Evolutionary conservation across 2,113 vertebrate genomes (phyloP), one percentile per base, ranked within the genome.

Genomic region (Conger conger): DNA sequence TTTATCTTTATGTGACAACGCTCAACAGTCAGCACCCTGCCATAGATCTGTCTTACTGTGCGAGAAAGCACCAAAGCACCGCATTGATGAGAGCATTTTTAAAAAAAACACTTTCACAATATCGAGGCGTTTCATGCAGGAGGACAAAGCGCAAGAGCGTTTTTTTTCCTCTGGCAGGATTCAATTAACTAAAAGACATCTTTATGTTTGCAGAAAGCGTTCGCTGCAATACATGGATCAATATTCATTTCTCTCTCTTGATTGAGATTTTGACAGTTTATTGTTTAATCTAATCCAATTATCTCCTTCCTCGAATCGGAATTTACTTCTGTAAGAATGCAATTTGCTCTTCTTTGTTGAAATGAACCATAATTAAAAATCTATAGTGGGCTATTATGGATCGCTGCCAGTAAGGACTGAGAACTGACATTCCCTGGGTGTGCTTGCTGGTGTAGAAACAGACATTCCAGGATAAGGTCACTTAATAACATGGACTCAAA

Each of bases 361-460:
- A 87, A 83, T 42, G 54, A 84, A 76, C 83, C 76, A 37, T 82
- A 86, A 88, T 85, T 85, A 85, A 86, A 86, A 86, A 86, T 88
- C 86, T 88, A 87, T 87, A 85, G 81, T 82, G 83, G 84, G 84
- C 80, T 86, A 68, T 87, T 87, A 83, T 84, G 86, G 85, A 79
- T 85, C 85, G 23, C 38, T 77, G 84, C 84, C 86, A 87, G 84
- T 84, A 86, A 85, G 80, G 84, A 13, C 68, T 73, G n/a, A 30
- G n/a, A 33, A 73, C 15, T 33, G 9, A 73, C 68, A 73, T 33
- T 33, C 68, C 68, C 68, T 73, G 68, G 4, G 68, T 27, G 36
- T 42, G 16, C 33, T 40, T 13, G 36, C 78, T 42, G 9, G 68
- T 73, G 68, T 7, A 73, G 68, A 73, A 33, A 73, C 13, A 33